Base-by-base conservation (phyloP, 2,888 invertebrate species). In the Papilio gigon region DNA sequence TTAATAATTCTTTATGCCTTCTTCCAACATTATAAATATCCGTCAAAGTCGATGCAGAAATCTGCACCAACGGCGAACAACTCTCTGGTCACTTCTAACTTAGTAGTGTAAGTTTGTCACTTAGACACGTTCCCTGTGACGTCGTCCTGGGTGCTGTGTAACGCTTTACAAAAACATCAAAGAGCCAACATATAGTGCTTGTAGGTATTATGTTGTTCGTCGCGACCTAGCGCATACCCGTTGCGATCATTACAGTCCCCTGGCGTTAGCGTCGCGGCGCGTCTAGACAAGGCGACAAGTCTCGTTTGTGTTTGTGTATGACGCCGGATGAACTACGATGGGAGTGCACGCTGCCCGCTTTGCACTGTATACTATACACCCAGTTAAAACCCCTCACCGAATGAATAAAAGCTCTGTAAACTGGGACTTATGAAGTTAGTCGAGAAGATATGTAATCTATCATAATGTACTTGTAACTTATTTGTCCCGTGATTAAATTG, bases 201-300 rank as follows among this genome's bases (percentile, higher is more conserved):
- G 20, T 67, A 42, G 53, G 42, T 17, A n/a, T n/a, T n/a, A 35
- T 25, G 56, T 56, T 27, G 22, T 4, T 30, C 50, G 64, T 60
- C 60, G 62, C 20, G 25, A 35, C 63, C 37, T 62, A 35, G 47
- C 12, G 30, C 35, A 53, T 63, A 56, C 17, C 64, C 61, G 30
- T 59, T n/a, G 64, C 61, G 61, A 68, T 69, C 64, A 71, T 69
- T 70, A 69, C 65, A 69, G 65, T 53, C 64, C 69, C 61, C 61
- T 42, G 61, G 17, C 33, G 61, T 20, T 44, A 40, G 27, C 30
- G 30, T n/a, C 67, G 12, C 30, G 33, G 25, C 56, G 14, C 61
- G 65, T 65, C 65, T 69, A 65, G 61, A 69, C 69, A 65, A 65
- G 35, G 22, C 61, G 61, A 44, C 60, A 61, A 20, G 69, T 65